phyloP scores from a whole-genome alignment of 2,888 invertebrate genomes.

The Stenodema calcarata region DNA sequence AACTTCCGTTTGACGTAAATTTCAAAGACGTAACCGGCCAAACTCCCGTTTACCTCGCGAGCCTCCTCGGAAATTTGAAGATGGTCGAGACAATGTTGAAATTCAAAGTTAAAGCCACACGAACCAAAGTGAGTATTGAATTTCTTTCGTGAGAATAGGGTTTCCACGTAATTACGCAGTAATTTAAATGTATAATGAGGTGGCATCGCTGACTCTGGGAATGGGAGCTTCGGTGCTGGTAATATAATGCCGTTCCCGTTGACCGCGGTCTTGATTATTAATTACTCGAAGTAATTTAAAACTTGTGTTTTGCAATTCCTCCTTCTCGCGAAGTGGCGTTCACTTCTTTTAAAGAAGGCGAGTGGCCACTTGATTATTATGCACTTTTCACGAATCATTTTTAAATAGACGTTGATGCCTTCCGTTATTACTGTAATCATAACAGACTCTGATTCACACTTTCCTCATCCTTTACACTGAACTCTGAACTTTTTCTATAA shows the following conservation, averaged over 20 bases:
- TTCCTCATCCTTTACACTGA: too few relatives aligned
- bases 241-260: not conserved
- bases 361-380: too few relatives aligned
- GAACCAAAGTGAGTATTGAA: conserved; percentile 53
- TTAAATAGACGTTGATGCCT: too few relatives aligned
- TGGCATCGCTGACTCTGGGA: not conserved
- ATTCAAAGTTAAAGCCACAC: conserved; percentile 70
- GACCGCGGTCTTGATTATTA: not conserved
- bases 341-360: too few relatives aligned
- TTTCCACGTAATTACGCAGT: not conserved
- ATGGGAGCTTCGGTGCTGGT: not conserved
- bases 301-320: too few relatives aligned
- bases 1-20: conserved; percentile 91
- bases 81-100: conserved; percentile 79
- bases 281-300: not conserved
- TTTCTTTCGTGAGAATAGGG: not conserved
- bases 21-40: conserved; percentile 88
- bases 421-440: too few relatives aligned
- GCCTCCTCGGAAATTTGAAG: conserved; percentile 80
- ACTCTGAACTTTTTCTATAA: too few relatives aligned
- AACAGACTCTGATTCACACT: too few relatives aligned
- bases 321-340: too few relatives aligned
- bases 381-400: too few relatives aligned
- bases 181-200: not conserved
- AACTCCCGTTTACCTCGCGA: conserved; percentile 88